Base-by-base conservation (phyloP, 2,888 invertebrate genomes). In the Pharmacophagus antenor region DNA sequence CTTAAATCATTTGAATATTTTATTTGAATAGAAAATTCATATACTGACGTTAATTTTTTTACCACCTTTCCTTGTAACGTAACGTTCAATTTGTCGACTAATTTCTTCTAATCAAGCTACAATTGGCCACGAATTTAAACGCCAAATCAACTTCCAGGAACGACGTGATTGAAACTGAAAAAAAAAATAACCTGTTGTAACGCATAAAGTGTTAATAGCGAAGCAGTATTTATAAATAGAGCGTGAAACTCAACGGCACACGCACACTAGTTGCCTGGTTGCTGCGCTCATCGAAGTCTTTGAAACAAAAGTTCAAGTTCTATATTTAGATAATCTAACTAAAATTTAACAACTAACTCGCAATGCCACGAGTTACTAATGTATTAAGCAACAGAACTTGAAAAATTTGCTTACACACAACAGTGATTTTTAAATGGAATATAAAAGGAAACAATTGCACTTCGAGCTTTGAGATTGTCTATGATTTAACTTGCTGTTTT, bases 181-280 rank as follows among this genome's bases (percentile, higher is more conserved):
- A 77, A 77, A 73, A 62, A n/a, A n/a, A n/a, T n/a, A n/a, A n/a
- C n/a, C n/a, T n/a, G 74, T 77, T 76, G 80, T 76, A 80, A 83
- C 70, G 64, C 64, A 67, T 64, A 74, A 77, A 68, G 79, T 76
- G 82, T 80, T 85, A 85, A 85, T 79, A 70, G 73, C 75, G 72
- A 5, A 4, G 4, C 15, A 37, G 15, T 66, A 65, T 70, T 66
- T 76, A 67, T 77, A 84, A 88, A 85, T 87, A 83, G 87, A 87
- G 80, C 88, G 82, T 72, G 73, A 80, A 85, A 85, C 84, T 78
- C 76, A 76, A 84, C 73, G 69, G 72, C 69, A 74, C 78, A 80
- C 77, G 77, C 76, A 72, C 68, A 67, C 58, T 20, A 3, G 22
- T 23, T 25, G 17, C 21, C 17, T 20, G 8, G 18, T 31, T 27